Evolutionary conservation across 2,113 vertebrate genomes (phyloP).

Genomic region (Caloenas nicobarica): DNA sequence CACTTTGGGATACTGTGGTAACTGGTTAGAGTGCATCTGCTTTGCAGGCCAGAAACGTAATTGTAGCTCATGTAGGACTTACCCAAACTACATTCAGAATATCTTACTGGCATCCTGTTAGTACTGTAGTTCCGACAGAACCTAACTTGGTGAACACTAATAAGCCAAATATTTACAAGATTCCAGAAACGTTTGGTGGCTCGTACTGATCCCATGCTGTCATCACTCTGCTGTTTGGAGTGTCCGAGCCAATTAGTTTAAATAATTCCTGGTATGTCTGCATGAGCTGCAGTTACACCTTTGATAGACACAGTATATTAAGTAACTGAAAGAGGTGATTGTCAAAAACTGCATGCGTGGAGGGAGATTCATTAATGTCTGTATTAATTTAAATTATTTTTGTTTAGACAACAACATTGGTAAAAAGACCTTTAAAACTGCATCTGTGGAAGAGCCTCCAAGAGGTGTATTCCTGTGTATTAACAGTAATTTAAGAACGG

Average conservation of each 20-base stretch:
- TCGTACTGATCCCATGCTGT: background rate
- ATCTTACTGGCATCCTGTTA: background rate
- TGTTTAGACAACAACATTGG: background rate
- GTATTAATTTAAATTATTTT: background rate
- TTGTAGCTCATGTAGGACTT: background rate
- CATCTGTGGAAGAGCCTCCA: background rate
- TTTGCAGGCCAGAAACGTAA: slow-evolving; percentile 3
- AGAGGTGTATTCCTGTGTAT: background rate
- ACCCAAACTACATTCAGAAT: background rate
- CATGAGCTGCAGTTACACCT: slow-evolving; percentile 26
- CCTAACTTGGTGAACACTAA: background rate
- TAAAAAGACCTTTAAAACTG: slow-evolving; percentile 1
- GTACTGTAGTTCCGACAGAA: background rate
- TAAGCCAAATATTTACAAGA: background rate
- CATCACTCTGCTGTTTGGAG: background rate
- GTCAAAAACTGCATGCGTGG: background rate
- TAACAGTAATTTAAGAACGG: background rate
- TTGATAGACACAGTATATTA: background rate
- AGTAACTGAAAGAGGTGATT: background rate
- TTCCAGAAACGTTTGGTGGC: background rate
- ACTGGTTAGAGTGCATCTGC: slow-evolving; percentile 39
- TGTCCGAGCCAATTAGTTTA: background rate
- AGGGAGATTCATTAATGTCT: background rate
- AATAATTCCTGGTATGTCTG: background rate
- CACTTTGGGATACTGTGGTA: slow-evolving; percentile 64